phyloP scores from a whole-genome alignment of 2,888 invertebrate genomes.

The Hirtodrosophila duncani region DNA sequence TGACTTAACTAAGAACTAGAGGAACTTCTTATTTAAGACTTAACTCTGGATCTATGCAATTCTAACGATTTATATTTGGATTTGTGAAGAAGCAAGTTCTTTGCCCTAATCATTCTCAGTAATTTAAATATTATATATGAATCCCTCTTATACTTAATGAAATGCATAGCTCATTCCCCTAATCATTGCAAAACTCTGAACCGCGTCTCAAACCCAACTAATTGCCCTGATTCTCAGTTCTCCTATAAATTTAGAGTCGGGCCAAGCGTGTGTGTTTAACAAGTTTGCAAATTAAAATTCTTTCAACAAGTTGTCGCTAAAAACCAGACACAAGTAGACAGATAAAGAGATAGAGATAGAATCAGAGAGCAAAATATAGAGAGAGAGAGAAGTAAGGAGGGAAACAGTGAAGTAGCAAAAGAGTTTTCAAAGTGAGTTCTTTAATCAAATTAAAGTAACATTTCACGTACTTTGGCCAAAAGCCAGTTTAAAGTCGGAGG shows the following conservation, averaged over 20 bases:
- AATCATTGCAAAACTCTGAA: too few species aligned
- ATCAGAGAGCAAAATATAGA: background rate
- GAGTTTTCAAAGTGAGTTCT: conserved; percentile 16
- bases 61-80: background rate
- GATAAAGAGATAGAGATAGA: background rate
- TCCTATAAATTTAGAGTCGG: too few species aligned
- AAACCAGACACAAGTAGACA: too few species aligned
- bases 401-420: background rate
- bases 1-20: too few species aligned
- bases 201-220: too few species aligned
- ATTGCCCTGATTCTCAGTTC: too few species aligned
- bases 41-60: background rate
- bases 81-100: too few species aligned
- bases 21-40: too few species aligned
- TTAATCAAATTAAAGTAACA: conserved; percentile 59
- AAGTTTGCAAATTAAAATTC: conserved; percentile 46
- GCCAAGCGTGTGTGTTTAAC: conserved; percentile 34
- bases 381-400: background rate
- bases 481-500: conserved; percentile 42
- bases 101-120: too few species aligned
- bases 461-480: conserved; percentile 39
- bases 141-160: too few species aligned
- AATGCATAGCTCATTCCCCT: too few species aligned
- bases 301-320: conserved; percentile 50
- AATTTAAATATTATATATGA: too few species aligned